These are phyloP conservation scores for Paratrypauchen microcephalus DNA, from an alignment of 2,797 vertebrate species.

Conservation along the genomic window DNA sequence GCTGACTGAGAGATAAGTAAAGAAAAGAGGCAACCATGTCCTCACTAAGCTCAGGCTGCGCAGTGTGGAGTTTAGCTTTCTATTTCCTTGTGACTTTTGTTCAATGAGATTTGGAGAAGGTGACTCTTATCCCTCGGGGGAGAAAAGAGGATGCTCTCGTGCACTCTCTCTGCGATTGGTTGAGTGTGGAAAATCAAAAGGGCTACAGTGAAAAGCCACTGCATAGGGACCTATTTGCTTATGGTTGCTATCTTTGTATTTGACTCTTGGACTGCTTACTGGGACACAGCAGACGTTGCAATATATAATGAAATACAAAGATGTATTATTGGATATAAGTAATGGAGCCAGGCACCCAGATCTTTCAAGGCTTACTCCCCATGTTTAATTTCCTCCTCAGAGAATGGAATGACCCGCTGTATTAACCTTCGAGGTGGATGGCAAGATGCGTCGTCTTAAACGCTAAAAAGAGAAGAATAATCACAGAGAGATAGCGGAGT, in stretches of 20 bases:
- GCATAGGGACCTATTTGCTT: slow-evolving; percentile 69
- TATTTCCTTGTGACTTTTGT: slow-evolving; percentile 77
- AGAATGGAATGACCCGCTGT: slow-evolving; percentile 68
- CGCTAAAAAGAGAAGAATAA: slow-evolving; percentile 50
- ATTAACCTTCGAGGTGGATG: slow-evolving; percentile 67
- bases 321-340: slow-evolving; percentile 74
- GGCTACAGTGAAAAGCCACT: slow-evolving; percentile 50
- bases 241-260: slow-evolving; percentile 75
- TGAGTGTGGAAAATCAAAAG: slow-evolving; percentile 52
- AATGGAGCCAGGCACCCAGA: slow-evolving; percentile 66
- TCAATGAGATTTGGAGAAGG: slow-evolving; percentile 81
- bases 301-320: slow-evolving; percentile 77
- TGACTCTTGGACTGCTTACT: slow-evolving; percentile 72
- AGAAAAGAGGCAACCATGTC: slow-evolving; percentile 64
- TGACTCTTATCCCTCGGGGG: slow-evolving; percentile 76
- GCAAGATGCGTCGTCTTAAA: slow-evolving; percentile 57
- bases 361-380: slow-evolving; percentile 68
- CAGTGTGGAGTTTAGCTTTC: slow-evolving; percentile 73
- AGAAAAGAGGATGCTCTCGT: slow-evolving; percentile 66
- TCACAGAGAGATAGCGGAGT: slow-evolving; percentile 46
- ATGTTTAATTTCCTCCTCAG: slow-evolving; percentile 70
- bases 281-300: slow-evolving; percentile 61
- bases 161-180: slow-evolving; percentile 62
- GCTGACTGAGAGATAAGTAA: slow-evolving; percentile 70
- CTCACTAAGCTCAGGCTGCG: slow-evolving; percentile 74